phyloP scores from a whole-genome alignment of 2,888 invertebrate genomes.

The Drosophila mettleri region DNA sequence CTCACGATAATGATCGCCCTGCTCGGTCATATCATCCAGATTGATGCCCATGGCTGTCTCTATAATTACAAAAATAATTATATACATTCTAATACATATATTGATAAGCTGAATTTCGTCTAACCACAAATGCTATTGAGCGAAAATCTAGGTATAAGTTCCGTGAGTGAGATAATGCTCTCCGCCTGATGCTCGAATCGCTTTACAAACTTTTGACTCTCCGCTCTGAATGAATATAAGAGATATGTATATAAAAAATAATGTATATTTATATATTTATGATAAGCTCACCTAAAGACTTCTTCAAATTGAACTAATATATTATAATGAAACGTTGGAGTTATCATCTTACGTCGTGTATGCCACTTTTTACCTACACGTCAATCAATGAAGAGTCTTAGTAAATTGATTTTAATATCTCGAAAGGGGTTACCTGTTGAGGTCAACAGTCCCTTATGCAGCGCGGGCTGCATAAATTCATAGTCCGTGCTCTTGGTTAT shows the following conservation, averaged over 20 bases:
- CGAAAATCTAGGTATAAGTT: constrained; percentile 73
- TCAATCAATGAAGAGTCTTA: background rate
- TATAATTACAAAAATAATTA: constrained; percentile 15
- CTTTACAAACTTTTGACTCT: constrained; percentile 72
- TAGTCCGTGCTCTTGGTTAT: constrained; percentile 74
- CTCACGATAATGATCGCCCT: constrained; percentile 72
- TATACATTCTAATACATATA: background rate
- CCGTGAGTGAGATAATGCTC: constrained; percentile 53
- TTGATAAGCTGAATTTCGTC: background rate
- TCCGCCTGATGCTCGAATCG: constrained; percentile 50
- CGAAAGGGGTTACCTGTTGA: constrained; percentile 46
- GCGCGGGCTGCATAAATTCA: constrained; percentile 70
- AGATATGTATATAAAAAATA: background rate
- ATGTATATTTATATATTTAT: constrained; percentile 3
- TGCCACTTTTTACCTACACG: constrained; percentile 76
- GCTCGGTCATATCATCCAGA: constrained; percentile 70
- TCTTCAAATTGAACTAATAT: constrained; percentile 78
- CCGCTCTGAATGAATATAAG: constrained; percentile 58
- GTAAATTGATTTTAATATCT: background rate
- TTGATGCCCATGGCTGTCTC: constrained; percentile 81
- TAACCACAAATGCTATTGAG: constrained; percentile 79
- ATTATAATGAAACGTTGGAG: constrained; percentile 77
- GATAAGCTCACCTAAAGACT: constrained; percentile 69
- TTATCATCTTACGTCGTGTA: constrained; percentile 55
- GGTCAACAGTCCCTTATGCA: constrained; percentile 72